phyloP scores from a whole-genome alignment of 2,113 vertebrate genomes.

The Acinonyx jubatus region DNA sequence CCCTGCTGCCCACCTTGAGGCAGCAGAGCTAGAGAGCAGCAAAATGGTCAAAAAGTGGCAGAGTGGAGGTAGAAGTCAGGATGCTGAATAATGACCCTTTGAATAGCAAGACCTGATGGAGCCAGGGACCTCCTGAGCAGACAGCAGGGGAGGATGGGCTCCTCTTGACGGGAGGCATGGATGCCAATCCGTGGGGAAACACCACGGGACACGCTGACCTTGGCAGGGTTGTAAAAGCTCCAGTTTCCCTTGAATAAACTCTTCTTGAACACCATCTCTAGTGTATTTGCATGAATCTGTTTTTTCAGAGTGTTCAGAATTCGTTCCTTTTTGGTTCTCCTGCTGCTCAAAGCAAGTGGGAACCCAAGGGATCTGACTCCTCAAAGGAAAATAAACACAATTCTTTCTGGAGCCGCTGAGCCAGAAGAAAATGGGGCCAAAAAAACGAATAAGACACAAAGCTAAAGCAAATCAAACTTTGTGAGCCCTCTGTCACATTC shows the following conservation, averaged over 20 bases:
- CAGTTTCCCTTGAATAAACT: conserved; percentile 54
- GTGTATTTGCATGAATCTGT: conserved; percentile 54
- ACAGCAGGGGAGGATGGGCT: background rate
- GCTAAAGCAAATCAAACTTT: background rate
- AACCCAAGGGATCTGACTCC: conserved; percentile 32
- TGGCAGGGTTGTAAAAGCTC: conserved; percentile 44
- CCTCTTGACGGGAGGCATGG: background rate
- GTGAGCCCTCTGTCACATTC: background rate
- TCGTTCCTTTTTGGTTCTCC: conserved; percentile 57
- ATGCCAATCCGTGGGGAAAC: background rate
- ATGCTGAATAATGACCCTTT: conserved; percentile 47
- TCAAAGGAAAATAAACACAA: conserved; percentile 65
- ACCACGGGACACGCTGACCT: background rate
- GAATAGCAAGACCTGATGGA: background rate
- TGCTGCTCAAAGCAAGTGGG: conserved; percentile 39
- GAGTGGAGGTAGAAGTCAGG: background rate
- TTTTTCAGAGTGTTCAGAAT: conserved; percentile 58
- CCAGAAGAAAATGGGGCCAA: conserved; percentile 49
- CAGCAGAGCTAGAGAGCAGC: background rate
- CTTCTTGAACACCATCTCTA: conserved; percentile 51
- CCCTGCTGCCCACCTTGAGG: conserved; percentile 5
- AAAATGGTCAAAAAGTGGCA: background rate
- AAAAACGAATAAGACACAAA: conserved; percentile 25
- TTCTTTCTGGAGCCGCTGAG: conserved; percentile 47
- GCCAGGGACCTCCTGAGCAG: conserved; percentile 18